phyloP scores from a whole-genome alignment of 2,113 vertebrate species.

The Chloropsis hardwickii region DNA sequence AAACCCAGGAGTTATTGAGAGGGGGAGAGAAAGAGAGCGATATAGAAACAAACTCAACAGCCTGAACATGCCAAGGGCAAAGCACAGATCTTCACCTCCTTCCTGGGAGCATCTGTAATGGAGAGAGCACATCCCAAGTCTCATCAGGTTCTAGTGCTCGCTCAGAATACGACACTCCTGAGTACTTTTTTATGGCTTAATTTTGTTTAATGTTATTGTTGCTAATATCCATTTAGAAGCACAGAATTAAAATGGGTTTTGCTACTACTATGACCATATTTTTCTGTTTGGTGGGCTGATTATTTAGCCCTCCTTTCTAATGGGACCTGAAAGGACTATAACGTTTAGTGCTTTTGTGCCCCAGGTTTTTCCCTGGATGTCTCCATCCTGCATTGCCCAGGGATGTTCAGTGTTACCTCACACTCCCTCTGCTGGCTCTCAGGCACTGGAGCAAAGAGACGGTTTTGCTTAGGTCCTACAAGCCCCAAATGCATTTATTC shows the following conservation, averaged over 20 bases:
- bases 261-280: background rate
- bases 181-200: conserved; percentile 14
- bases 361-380: background rate
- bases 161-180: background rate
- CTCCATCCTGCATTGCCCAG: background rate
- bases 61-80: conserved; percentile 47
- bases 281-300: background rate
- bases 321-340: background rate
- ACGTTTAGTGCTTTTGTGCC: background rate
- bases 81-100: conserved; percentile 1
- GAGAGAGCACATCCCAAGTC: background rate
- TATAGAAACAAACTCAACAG: conserved; percentile 8
- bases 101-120: background rate
- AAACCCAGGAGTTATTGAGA: conserved; percentile 51
- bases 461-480: background rate
- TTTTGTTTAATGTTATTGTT: conserved; percentile 32
- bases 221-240: conserved; percentile 38
- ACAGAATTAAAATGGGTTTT: background rate
- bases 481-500: background rate
- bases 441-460: background rate
- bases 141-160: background rate
- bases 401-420: background rate
- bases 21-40: background rate
- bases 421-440: conserved; percentile 57
- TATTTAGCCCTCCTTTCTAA: background rate